Conservation (phyloP, 1,140 invertebrate species). For the Pectinophora gossypiella region DNA sequence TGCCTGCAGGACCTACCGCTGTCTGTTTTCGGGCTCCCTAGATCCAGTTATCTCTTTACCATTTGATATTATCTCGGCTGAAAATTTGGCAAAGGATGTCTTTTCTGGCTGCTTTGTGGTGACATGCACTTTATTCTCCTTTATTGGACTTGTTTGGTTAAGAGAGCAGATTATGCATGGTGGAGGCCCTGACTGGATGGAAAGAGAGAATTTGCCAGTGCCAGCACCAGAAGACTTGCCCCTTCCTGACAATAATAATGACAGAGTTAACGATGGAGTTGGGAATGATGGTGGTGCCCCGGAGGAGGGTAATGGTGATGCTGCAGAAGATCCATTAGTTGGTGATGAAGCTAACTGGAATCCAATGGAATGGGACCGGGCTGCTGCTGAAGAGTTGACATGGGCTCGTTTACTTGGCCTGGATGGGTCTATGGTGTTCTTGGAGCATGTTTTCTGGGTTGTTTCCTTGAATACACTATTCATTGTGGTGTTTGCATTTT, state of each 20-base stretch:
- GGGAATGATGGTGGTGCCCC: conserved; percentile 46
- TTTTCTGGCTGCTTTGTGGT: conserved; percentile 98
- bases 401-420: conserved; percentile 97
- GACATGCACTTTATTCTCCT: conserved; percentile 96
- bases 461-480: conserved; percentile 97
- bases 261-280: conserved; percentile 50
- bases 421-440: conserved; percentile 96
- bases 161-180: conserved; percentile 98
- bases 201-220: conserved; percentile 78
- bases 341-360: conserved; percentile 97
- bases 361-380: conserved; percentile 98
- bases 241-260: conserved; percentile 61
- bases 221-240: conserved; percentile 51
- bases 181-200: conserved; percentile 96
- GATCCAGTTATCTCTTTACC: conserved; percentile 90
- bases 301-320: conserved; percentile 60
- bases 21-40: conserved; percentile 92
- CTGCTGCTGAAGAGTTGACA: conserved; percentile 97
- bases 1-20: conserved; percentile 96
- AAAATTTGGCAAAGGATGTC: conserved; percentile 94
- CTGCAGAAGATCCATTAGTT: conserved; percentile 74
- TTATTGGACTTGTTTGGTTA: conserved; percentile 97
- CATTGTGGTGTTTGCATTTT: conserved; percentile 96
- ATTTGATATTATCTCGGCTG: conserved; percentile 93
- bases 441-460: conserved; percentile 99